phyloP scores from a whole-genome alignment of 37 sponge, comb jelly and placozoan genomes.

The Beroe forskalii region DNA sequence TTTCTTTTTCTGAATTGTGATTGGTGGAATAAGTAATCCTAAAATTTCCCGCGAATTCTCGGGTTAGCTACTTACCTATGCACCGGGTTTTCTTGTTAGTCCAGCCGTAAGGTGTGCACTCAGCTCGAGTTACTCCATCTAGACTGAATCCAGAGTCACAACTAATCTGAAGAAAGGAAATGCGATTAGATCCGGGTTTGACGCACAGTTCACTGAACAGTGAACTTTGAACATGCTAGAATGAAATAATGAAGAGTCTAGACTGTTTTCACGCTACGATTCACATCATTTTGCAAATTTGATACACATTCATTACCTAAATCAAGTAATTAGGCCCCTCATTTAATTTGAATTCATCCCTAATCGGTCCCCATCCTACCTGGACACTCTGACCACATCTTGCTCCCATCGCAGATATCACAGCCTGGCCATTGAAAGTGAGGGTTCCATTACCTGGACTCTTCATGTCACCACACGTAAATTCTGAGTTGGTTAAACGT shows the following conservation, averaged over 20 bases:
- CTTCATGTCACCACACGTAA: constrained; percentile 13
- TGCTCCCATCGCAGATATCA: neutral
- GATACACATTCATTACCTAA: no score
- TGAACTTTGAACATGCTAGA: no score
- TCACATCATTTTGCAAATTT: neutral
- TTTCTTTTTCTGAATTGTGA: no score
- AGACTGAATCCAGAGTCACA: neutral
- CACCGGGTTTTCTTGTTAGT: constrained; percentile 24
- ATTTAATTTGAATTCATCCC: no score
- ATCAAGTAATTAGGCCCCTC: no score
- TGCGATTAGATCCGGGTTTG: no score
- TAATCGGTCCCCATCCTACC: no score
- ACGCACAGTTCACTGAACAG: no score
- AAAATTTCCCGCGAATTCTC: no score
- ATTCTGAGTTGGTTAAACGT: constrained; percentile 8
- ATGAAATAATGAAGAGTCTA: neutral
- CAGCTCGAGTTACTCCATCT: neutral
- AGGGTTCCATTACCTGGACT: constrained; percentile 63
- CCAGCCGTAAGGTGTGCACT: constrained; percentile 55
- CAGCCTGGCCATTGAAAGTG: neutral
- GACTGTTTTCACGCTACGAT: neutral
- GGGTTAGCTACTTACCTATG: neutral
- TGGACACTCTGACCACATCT: constrained; percentile 25
- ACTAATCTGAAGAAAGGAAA: neutral
- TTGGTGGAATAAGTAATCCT: no score